Base-by-base conservation (phyloP, 1,140 invertebrate genomes). In the Pseudobourletiella spinata region DNA sequence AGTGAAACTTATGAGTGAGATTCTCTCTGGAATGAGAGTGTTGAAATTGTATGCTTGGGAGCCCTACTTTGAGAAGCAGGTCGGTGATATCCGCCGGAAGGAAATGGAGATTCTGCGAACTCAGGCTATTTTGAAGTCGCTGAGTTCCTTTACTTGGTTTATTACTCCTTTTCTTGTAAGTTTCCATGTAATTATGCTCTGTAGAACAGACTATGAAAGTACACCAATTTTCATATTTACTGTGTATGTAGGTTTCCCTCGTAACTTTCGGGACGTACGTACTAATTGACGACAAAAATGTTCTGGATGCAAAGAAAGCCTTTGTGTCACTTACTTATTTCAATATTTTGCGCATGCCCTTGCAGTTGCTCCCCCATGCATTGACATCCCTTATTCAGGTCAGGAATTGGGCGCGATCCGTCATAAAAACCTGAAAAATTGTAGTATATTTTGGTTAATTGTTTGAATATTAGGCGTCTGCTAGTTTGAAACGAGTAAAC, bases 1-100 rank as follows among this genome's bases (percentile, higher is more conserved):
- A 71, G 89, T 95, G 0, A 95, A 95, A 75, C 59, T 80, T 20
- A 76, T 79, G 70, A 81, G 77, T 29, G 63, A 68, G 39, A 61
- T 69, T 22, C 43, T 70, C 3, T 39, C 59, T 28, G 68, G 68
- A 30, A 97, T 97, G 58, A 95, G 95, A 81, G 91, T 89, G 1
- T 78, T 92, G 30, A 92, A 91, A 77, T 75, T 92, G 61, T 92
- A 91, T 71, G 90, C 89, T 0, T 92, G 89, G 90, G 89, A 92
- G 73, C 86, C 87, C 3, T 90, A 87, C 65, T 92, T 92, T 73
- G 86, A 91, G 74, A 80, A 87, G 51, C 86, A 91, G 78, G 83
- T 92, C 68, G 75, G 89, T 63, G 83, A 86, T 72, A 91, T 91
- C 60, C 80, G 90, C 71, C 80, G 83, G 55, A 90, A 89, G 73